Evolutionary conservation across 2,797 vertebrate species (phyloP), one percentile per base, ranked within the genome.

Genomic region (Hippocampus kuda): DNA sequence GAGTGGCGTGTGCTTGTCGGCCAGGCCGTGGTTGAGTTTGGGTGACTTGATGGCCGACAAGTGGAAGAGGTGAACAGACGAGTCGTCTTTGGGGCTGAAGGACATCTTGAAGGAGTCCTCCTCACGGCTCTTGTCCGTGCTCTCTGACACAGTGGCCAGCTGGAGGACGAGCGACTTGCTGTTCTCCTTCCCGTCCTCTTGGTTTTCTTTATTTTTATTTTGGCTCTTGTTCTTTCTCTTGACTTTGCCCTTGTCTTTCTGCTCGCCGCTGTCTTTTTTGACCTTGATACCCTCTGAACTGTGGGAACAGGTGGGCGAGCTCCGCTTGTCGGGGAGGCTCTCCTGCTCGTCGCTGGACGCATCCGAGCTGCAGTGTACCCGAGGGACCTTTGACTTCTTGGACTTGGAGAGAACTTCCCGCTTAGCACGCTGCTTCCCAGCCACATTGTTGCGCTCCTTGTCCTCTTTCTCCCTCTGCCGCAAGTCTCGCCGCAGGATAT

Each of bases 181-280:
- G 81, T 97, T 97, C 88, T 99, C 97, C 83, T 95, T 96, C 12
- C 93, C 92, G 0, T 96, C 93, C 77, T 98, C 96, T 78, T 99
- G 95, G 83, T 99, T 99, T 77, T 99, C 97, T 87, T 99, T 99
- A 86, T 99, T 99, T 92, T 98, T 98, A 83, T 91, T 98, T 83
- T 95, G 96, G 79, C 94, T 98, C 86, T 98, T 99, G 73, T 93
- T 90, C 86, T 98, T 99, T 84, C 89, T 93, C 91, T 98, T 99
- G 30, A 95, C 92, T 88, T 99, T 99, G 56, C 95, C 94, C 78
- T 97, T 99, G 79, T 97, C 95, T 74, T 95, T 99, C 76, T 92
- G 93, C 69, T 99, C 97, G 0, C 76, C 84, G 56, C 65, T 81
- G 34, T 99, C 96, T 81, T 94, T 98, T 85, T 94, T 98, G 15